Base-by-base conservation (phyloP, 1,140 invertebrate genomes). In the Limonius californicus region DNA sequence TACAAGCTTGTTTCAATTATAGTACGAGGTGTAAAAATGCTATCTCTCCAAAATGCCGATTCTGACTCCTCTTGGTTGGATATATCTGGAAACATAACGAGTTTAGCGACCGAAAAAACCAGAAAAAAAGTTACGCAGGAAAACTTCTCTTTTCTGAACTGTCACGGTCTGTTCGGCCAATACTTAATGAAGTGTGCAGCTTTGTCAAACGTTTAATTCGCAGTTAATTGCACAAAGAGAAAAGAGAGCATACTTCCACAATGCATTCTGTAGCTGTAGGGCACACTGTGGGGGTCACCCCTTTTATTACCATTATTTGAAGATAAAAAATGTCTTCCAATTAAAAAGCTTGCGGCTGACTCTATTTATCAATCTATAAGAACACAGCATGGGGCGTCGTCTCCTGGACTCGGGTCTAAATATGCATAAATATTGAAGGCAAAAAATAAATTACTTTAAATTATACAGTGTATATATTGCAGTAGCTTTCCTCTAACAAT, bases 291-390 rank as follows among this genome's bases (percentile, higher is more conserved):
- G 74, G 72, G 68, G 67, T 66, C 69, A 67, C 66, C 61, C 66
- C 72, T 73, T 73, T 73, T 73, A 76, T 73, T 72, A 76, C 70
- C 74, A 73, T 76, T 74, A 76, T 70, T 74, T 71, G 65, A 70
- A 70, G 71, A 71, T 72, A 72, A 74, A 73, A 74, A 74, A 74
- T 73, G 70, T 72, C 70, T 74, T 76, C 74, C 74, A 76, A 76
- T 76, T 76, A 76, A 76, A 73, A 76, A 72, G 67, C 65, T 65
- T 60, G 70, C 73, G 70, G 72, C 72, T 70, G 74, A 71, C 68
- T 70, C 72, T 71, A 74, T 76, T 74, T 74, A 76, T 76, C 72
- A 76, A 74, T 75, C 71, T 76, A 74, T 73, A 72, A 63, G 65
- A 67, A 65, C 74, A 23, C 73, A 72, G 70, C 73, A 67, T 69